Evolutionary conservation across 2,888 invertebrate genomes (phyloP).

Genomic region (Onchidella celtica): DNA sequence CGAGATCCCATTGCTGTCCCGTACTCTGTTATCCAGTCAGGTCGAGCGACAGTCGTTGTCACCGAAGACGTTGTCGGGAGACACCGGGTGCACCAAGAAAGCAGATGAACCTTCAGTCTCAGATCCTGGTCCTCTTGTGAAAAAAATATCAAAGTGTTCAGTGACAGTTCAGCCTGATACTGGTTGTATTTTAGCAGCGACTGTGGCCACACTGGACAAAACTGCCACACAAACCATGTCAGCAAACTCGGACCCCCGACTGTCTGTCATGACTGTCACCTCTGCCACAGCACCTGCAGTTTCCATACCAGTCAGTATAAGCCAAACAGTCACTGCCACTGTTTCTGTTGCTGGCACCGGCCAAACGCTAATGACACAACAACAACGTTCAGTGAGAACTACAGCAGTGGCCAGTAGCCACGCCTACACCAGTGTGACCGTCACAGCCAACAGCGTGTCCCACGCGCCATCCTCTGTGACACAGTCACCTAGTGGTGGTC

Average conservation of each 20-base stretch:
- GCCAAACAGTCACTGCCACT: not conserved
- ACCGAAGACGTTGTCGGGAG: no score
- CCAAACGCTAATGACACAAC: not conserved
- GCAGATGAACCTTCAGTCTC: not conserved
- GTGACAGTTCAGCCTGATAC: constrained; percentile 10
- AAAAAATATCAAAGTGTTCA: constrained; percentile 20
- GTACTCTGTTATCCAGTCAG: no score
- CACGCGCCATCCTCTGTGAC: not conserved
- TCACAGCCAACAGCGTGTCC: not conserved
- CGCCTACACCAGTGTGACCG: not conserved
- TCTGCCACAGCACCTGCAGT: not conserved
- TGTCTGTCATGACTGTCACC: not conserved
- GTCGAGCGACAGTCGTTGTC: no score
- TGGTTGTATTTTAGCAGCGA: constrained; percentile 5
- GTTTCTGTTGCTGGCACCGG: not conserved
- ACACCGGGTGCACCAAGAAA: no score
- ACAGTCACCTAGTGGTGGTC: not conserved
- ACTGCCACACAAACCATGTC: not conserved
- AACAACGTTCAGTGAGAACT: not conserved
- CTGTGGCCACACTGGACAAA: not conserved
- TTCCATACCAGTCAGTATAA: not conserved
- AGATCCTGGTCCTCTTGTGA: not conserved
- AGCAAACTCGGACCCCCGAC: not conserved
- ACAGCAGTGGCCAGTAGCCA: not conserved
- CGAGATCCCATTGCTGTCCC: no score